Evolutionary conservation across 1,140 invertebrate genomes (phyloP).

Genomic region (Adelges cooleyi): DNA sequence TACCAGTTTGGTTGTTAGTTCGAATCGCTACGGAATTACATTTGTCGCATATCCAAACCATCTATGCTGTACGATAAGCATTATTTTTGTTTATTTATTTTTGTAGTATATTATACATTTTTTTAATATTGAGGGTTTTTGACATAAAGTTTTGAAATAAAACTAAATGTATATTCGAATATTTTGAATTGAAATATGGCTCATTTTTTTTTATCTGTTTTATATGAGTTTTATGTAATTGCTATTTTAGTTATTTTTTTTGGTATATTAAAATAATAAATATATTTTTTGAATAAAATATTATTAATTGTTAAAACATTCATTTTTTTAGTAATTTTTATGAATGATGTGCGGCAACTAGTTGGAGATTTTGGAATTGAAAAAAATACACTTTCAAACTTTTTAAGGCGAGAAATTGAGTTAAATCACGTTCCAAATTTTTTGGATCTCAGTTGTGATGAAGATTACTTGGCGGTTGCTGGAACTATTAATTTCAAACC

Average conservation of each 20-base stretch:
- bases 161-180: too few relatives aligned
- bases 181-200: too few relatives aligned
- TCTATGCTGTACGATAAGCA: slow-evolving; percentile 13
- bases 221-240: neutral
- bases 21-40: slow-evolving; percentile 7
- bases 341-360: slow-evolving; percentile 3
- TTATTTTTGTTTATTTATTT: too few relatives aligned
- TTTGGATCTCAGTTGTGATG: slow-evolving; percentile 27
- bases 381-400: slow-evolving; percentile 12
- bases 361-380: slow-evolving; percentile 20
- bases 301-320: neutral
- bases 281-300: too few relatives aligned
- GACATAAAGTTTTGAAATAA: too few relatives aligned
- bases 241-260: neutral
- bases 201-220: too few relatives aligned
- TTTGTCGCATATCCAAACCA: neutral
- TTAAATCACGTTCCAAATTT: slow-evolving; percentile 12
- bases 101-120: too few relatives aligned
- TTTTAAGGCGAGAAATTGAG: slow-evolving; percentile 23
- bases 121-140: too few relatives aligned
- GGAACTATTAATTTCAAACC: neutral
- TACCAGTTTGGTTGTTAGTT: neutral
- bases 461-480: slow-evolving; percentile 22
- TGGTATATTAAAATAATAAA: too few relatives aligned
- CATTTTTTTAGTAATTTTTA: slow-evolving; percentile 12